These are phyloP conservation scores for Lithophane ornitopus DNA, from an alignment of 2,888 invertebrate genomes.

Conservation along the genomic window DNA sequence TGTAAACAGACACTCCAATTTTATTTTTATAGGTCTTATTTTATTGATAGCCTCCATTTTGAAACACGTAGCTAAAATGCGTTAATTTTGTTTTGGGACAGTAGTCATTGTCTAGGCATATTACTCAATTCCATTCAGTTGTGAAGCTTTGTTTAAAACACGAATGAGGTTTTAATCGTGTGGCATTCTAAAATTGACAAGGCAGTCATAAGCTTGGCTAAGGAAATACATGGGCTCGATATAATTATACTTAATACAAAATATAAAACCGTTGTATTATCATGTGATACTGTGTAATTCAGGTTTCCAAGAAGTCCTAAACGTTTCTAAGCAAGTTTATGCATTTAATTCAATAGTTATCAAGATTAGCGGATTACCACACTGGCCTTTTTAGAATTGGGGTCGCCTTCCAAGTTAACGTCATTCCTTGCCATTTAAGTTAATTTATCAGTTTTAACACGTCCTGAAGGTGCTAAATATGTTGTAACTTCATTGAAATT, in stretches of 20 bases:
- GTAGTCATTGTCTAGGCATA: background rate
- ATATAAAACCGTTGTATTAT: background rate
- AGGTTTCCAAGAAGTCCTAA: background rate
- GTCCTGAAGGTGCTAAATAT: background rate
- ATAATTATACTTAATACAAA: background rate
- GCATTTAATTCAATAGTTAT: slow-evolving; percentile 28
- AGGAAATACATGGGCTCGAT: background rate
- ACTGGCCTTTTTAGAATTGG: slow-evolving; percentile 27
- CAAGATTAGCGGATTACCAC: slow-evolving; percentile 2
- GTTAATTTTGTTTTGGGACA: background rate
- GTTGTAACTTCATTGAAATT: background rate
- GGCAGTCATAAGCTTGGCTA: too few species aligned
- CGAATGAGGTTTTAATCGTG: background rate
- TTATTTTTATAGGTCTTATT: too few species aligned
- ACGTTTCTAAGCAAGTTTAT: slow-evolving; percentile 5
- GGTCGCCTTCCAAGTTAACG: background rate
- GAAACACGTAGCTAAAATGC: background rate
- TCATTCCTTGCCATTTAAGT: slow-evolving; percentile 23
- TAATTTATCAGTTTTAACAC: background rate
- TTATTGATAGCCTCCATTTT: background rate
- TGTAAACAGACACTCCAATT: too few species aligned
- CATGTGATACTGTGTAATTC: too few species aligned
- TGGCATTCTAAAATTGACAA: slow-evolving; percentile 1
- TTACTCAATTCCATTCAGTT: slow-evolving; percentile 10
- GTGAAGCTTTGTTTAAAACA: background rate